Conservation (phyloP, 2,113 vertebrate species). For the Gallinago paraguaiae region DNA sequence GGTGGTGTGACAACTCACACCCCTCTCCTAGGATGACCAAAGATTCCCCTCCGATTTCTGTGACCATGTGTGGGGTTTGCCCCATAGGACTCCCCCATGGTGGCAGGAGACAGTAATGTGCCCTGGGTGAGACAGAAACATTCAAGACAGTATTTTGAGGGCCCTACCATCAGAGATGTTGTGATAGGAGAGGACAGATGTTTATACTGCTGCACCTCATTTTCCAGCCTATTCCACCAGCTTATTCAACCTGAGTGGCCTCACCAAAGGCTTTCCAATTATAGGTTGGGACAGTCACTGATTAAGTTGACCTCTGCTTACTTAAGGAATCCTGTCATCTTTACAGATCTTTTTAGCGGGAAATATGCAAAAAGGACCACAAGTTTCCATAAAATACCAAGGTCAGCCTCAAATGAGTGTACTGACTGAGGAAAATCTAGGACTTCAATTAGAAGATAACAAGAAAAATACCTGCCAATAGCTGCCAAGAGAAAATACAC, state of each 20-base stretch:
- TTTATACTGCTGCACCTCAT: background rate
- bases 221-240: background rate
- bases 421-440: background rate
- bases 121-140: background rate
- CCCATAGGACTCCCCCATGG: background rate
- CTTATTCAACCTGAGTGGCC: background rate
- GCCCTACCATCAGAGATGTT: background rate
- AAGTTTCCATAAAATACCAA: background rate
- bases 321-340: background rate
- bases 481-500: background rate
- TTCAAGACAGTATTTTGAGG: background rate
- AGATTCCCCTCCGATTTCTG: background rate
- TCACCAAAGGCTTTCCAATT: background rate
- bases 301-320: background rate
- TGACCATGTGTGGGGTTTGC: fast-evolving
- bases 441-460: background rate
- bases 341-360: background rate
- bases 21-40: background rate
- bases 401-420: background rate
- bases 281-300: background rate
- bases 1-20: background rate
- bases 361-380: background rate
- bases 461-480: background rate
- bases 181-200: background rate
- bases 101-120: background rate